Base-by-base conservation (phyloP, 2,888 invertebrate species). In the Hipparchia sbordonii region DNA sequence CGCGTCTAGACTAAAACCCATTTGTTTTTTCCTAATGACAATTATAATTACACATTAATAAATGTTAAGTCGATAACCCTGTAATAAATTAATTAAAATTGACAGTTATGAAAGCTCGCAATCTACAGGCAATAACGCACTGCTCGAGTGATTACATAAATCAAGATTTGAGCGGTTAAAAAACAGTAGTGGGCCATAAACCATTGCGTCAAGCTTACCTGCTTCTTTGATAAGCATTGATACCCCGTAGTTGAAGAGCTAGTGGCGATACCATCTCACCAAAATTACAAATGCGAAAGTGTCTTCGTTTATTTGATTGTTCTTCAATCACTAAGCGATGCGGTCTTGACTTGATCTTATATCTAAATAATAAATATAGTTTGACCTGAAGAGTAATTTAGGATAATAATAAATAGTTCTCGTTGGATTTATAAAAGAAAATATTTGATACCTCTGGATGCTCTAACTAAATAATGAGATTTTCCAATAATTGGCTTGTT, bases 181-280 rank as follows among this genome's bases (percentile, higher is more conserved):
- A 78, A 86, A 87, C 89, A 84, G 91, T 90, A 89, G 91, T 77
- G 76, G 83, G 81, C 82, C 82, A 85, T 90, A 89, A 90, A 88
- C 79, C 79, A 84, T 84, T 81, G 80, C 82, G 87, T 85, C 87
- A 85, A 51, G 83, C 51, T 68, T 70, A 75, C 77, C 73, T 73
- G 70, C 60, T 45, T 13, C 56, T 72, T 33, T 69, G 78, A 77
- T 77, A 77, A 78, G 70, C 60, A 74, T 72, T 76, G 71, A 75
- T 74, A 71, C 72, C 33, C 13, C 33, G 6, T 65, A 65, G 65
- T 51, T 12, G 1, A 65, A 65, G 52, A 65, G 52, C 51, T 65
- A 13, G 48, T 63, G 23, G 48, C 4, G 6, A 39, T 39, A 39
- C 1, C 0, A 39, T 39, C 39, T 23, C 23, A 23, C 23, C 1